These are phyloP conservation scores for Antrozous pallidus DNA, from an alignment of 2,797 vertebrate species.

Conservation along the genomic window DNA sequence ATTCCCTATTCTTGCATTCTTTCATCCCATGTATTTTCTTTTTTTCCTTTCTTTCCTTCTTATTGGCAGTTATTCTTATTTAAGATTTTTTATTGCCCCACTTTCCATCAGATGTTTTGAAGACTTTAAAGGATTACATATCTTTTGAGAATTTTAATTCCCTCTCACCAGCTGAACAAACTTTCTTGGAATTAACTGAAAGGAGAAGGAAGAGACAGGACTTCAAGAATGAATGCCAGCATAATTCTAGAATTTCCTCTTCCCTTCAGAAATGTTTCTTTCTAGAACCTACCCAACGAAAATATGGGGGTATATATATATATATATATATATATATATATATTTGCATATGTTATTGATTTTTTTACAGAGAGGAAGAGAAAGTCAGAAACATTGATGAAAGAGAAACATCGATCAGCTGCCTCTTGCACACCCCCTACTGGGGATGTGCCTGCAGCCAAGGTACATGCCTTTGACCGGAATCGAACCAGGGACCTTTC, in stretches of 20 bases:
- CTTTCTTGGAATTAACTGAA: neutral
- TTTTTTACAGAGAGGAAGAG: too few relatives aligned
- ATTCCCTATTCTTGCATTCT: neutral
- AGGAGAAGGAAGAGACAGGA: neutral
- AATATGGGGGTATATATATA: too few relatives aligned
- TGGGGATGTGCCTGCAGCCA: too few relatives aligned
- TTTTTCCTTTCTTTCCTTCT: neutral
- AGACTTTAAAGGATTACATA: neutral
- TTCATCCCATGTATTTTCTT: neutral
- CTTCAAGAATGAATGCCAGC: neutral
- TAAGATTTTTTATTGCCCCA: neutral
- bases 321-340: too few relatives aligned
- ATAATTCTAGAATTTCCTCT: neutral
- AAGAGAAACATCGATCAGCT: too few relatives aligned
- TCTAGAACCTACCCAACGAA: neutral
- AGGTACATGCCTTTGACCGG: too few relatives aligned
- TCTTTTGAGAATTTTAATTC: neutral
- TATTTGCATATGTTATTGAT: too few relatives aligned
- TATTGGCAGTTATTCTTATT: neutral
- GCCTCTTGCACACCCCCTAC: too few relatives aligned
- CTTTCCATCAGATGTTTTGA: neutral
- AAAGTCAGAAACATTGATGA: too few relatives aligned
- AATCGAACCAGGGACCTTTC: too few relatives aligned
- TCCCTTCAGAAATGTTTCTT: neutral
- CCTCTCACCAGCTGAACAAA: neutral